Conservation (phyloP, 2,113 vertebrate genomes). For the Phylloscopus trochiloides region DNA sequence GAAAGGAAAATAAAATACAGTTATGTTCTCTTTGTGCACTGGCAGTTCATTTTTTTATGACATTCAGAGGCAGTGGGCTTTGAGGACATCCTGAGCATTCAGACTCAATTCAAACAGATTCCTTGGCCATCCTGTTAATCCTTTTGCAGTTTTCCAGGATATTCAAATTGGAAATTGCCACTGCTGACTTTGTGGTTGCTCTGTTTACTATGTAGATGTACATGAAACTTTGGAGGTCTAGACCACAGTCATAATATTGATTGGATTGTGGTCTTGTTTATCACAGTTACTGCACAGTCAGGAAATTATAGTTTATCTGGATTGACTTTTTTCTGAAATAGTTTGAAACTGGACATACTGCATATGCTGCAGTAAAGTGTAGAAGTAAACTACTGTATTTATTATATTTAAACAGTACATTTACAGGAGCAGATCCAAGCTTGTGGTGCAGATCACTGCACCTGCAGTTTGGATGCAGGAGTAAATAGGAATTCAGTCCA, state of each 20-base stretch:
- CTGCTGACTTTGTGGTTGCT: not conserved
- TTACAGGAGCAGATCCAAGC: not conserved
- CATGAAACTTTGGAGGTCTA: not conserved
- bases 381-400: not conserved
- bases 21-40: not conserved
- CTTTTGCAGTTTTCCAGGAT: not conserved
- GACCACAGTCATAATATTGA: not conserved
- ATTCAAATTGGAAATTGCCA: not conserved
- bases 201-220: not conserved
- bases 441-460: not conserved
- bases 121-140: not conserved
- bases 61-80: not conserved
- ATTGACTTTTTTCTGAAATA: not conserved
- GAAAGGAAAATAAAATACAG: not conserved
- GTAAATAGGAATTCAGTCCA: not conserved
- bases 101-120: not conserved
- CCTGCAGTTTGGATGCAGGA: not conserved
- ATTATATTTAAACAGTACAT: not conserved
- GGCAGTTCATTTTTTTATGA: not conserved
- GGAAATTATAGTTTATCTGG: not conserved
- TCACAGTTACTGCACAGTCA: not conserved
- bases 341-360: not conserved
- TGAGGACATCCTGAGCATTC: not conserved
- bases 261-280: not conserved
- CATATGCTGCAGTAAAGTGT: not conserved